Conservation (phyloP, 2,797 vertebrate species). For the Bryconaethiops microstoma region DNA sequence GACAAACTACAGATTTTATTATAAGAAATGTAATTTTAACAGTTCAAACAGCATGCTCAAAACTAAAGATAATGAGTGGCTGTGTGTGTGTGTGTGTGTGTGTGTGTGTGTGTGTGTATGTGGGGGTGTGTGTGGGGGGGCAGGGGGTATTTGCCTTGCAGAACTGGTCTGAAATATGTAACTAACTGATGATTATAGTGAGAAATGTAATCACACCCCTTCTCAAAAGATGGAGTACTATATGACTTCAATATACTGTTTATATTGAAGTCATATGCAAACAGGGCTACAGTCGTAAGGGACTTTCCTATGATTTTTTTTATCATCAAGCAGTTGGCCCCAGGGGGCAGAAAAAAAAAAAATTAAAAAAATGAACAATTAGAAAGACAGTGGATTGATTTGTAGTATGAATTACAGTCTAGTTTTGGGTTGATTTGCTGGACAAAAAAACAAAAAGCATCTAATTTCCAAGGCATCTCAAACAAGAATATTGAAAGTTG, state of each 20-base stretch:
- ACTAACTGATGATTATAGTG: background rate
- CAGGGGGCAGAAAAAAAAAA: background rate
- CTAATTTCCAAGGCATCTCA: background rate
- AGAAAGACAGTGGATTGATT: background rate
- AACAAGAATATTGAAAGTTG: background rate
- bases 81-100: no score
- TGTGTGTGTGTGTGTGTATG: no score
- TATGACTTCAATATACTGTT: no score
- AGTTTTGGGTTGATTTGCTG: background rate
- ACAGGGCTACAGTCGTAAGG: conserved; percentile 20
- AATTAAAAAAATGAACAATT: background rate
- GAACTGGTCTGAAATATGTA: conserved; percentile 20
- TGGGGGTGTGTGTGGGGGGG: background rate
- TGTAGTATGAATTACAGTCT: background rate
- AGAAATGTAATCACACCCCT: conserved; percentile 13
- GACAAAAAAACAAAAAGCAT: background rate
- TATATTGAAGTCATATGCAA: conserved; percentile 21
- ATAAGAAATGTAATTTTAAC: conserved; percentile 30
- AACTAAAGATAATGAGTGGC: conserved; percentile 37
- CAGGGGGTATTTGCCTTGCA: conserved; percentile 31
- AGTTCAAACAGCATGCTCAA: conserved; percentile 55
- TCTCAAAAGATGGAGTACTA: conserved; percentile 34
- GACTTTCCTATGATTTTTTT: background rate
- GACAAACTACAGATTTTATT: conserved; percentile 47
- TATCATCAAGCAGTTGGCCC: background rate